Percentiles rank a stretch among this genome's conserved stretches.
These are phyloP conservation scores for Chrysolina oricalcia DNA, from an alignment of 2,888 invertebrate genomes.

Conservation along the genomic window DNA sequence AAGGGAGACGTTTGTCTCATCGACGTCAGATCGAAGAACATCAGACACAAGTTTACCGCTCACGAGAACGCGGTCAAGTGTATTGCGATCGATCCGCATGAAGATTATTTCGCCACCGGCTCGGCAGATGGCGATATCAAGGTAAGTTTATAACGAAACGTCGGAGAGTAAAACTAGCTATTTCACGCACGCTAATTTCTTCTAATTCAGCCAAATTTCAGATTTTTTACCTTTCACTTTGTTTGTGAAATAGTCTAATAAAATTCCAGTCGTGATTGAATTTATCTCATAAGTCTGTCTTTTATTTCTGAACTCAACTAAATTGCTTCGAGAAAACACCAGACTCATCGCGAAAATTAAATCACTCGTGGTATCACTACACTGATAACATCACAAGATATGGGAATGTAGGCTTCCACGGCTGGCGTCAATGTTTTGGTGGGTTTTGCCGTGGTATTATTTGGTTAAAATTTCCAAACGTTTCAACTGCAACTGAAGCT, in stretches of 20 bases:
- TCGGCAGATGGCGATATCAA: conserved; percentile 94
- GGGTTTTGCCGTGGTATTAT: too few relatives aligned
- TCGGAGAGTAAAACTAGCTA: too few relatives aligned
- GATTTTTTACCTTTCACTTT: background rate
- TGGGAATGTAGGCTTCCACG: too few relatives aligned
- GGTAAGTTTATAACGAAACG: conserved; percentile 73
- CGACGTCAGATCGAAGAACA: conserved; percentile 92
- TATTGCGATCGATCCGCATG: conserved; percentile 93
- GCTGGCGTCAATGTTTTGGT: too few relatives aligned
- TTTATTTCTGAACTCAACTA: background rate
- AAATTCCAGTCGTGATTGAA: too few relatives aligned
- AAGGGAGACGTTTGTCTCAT: conserved; percentile 97
- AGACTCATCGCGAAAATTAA: too few relatives aligned
- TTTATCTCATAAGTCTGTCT: too few relatives aligned
- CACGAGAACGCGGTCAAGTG: conserved; percentile 97
- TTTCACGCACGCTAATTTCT: background rate
- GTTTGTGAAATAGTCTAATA: background rate
- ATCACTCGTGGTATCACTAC: too few relatives aligned
- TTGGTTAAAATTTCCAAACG: too few relatives aligned
- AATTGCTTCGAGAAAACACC: too few relatives aligned
- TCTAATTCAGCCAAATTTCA: background rate
- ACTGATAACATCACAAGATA: too few relatives aligned
- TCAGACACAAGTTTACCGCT: conserved; percentile 90
- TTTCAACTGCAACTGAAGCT: too few relatives aligned
- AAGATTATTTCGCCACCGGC: conserved; percentile 97